A percentile compares a stretch with the other conserved stretches of the same genome.
Conservation (phyloP, 2,888 invertebrate genomes). For the Hipparchia sbordonii region DNA sequence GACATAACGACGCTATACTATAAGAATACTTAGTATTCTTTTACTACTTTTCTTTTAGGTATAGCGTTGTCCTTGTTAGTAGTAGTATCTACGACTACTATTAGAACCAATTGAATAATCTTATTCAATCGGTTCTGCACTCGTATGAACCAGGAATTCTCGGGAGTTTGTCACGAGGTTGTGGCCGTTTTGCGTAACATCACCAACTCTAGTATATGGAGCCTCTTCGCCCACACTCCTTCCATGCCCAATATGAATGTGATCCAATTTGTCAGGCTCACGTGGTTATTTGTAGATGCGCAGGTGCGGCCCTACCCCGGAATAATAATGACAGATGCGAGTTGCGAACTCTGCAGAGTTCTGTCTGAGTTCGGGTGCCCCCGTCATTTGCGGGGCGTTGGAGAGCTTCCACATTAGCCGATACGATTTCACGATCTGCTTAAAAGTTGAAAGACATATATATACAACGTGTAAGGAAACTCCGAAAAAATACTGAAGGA, state of each 20-base stretch:
- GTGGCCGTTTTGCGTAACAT: too few species aligned
- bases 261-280: slow-evolving; percentile 79
- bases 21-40: too few species aligned
- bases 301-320: slow-evolving; percentile 66
- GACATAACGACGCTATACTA: too few species aligned
- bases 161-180: too few species aligned
- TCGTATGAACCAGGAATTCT: too few species aligned
- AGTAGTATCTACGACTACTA: too few species aligned
- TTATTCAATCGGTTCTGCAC: too few species aligned
- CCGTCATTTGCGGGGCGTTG: slow-evolving; percentile 53
- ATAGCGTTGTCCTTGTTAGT: too few species aligned
- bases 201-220: neutral
- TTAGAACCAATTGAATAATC: too few species aligned
- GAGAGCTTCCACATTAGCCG: neutral
- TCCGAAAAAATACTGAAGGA: too few species aligned
- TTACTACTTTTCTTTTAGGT: too few species aligned
- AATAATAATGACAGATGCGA: slow-evolving; percentile 78
- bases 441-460: neutral
- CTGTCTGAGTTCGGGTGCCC: slow-evolving; percentile 39
- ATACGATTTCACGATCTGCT: neutral
- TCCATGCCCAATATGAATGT: slow-evolving; percentile 69
- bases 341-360: slow-evolving; percentile 56
- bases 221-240: neutral
- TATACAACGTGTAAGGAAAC: too few species aligned
- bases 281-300: slow-evolving; percentile 73